These are phyloP conservation scores for Aleiodes alternator DNA, from an alignment of 2,888 invertebrate genomes.

Conservation along the genomic window DNA sequence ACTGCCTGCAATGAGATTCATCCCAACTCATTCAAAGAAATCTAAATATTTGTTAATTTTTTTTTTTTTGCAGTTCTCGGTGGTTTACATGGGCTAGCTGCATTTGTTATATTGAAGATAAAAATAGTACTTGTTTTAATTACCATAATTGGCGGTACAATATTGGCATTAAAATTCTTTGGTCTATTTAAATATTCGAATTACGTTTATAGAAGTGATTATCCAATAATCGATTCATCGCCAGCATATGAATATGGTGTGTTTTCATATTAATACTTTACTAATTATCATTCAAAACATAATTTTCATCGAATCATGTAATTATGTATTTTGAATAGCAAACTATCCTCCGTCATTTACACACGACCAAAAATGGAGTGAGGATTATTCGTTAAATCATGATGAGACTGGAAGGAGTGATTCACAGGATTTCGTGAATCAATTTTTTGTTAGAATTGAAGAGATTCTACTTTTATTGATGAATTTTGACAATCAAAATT, in stretches of 20 bases:
- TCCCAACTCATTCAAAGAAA: constrained; percentile 47
- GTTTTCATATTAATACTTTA: constrained; percentile 3
- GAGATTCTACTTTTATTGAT: constrained; percentile 51
- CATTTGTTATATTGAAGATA: constrained; percentile 63
- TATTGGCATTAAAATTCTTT: constrained; percentile 59
- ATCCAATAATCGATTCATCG: constrained; percentile 42
- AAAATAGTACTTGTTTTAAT: constrained; percentile 62
- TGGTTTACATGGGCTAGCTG: constrained; percentile 62
- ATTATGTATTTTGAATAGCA: neutral
- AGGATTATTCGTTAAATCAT: neutral
- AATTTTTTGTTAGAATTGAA: constrained; percentile 50
- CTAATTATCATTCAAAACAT: neutral
- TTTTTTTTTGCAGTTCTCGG: constrained; percentile 60
- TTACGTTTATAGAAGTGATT: constrained; percentile 51
- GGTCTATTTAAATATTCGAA: constrained; percentile 49
- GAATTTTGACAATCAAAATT: constrained; percentile 51
- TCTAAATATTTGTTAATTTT: neutral
- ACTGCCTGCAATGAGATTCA: constrained; percentile 64
- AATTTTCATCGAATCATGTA: neutral
- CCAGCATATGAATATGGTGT: constrained; percentile 21
- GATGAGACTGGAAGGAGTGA: neutral
- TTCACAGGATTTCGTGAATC: neutral
- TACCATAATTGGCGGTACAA: constrained; percentile 59
- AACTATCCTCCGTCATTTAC: neutral
- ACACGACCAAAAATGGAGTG: constrained; percentile 23